phyloP scores from a whole-genome alignment of 2,888 invertebrate genomes.

The Tinea semifulvella region DNA sequence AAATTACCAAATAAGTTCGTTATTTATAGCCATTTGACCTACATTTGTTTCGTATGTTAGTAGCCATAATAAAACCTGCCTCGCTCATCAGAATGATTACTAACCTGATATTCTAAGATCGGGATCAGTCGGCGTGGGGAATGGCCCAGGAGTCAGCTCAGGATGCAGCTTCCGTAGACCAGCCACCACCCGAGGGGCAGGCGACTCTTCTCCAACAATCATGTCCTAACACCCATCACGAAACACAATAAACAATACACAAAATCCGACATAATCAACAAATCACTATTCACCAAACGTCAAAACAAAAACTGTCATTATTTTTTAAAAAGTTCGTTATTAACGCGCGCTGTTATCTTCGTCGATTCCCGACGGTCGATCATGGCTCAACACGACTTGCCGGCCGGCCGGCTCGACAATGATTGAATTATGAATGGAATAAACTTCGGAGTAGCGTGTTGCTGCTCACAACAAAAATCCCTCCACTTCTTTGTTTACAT shows the following conservation, averaged over 20 bases:
- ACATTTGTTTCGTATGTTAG: no score
- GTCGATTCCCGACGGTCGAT: slow-evolving; percentile 25
- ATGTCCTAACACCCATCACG: slow-evolving; percentile 50
- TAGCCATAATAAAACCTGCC: background rate
- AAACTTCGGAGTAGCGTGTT: slow-evolving; percentile 20
- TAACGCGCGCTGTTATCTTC: slow-evolving; percentile 29
- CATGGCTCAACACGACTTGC: slow-evolving; percentile 25
- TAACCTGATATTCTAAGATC: slow-evolving; percentile 57
- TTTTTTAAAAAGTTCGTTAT: slow-evolving; percentile 52
- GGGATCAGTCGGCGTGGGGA: slow-evolving; percentile 51
- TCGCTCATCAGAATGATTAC: slow-evolving; percentile 18
- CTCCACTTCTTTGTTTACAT: slow-evolving; percentile 30
- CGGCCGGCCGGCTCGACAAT: slow-evolving; percentile 34
- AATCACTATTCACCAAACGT: slow-evolving; percentile 20
- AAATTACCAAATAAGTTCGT: no score
- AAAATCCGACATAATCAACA: slow-evolving; percentile 16
- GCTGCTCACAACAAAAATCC: slow-evolving; percentile 21
- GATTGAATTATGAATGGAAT: slow-evolving; percentile 39
- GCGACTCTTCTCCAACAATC: slow-evolving; percentile 60
- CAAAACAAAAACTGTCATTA: slow-evolving; percentile 35
- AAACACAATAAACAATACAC: slow-evolving; percentile 35
- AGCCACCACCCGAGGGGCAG: slow-evolving; percentile 64
- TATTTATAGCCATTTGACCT: no score
- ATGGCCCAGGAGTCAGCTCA: slow-evolving; percentile 54
- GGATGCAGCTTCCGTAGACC: slow-evolving; percentile 57